These are phyloP conservation scores for Pantelozetes paolii DNA, from an alignment of 2,888 invertebrate species.

Conservation along the genomic window DNA sequence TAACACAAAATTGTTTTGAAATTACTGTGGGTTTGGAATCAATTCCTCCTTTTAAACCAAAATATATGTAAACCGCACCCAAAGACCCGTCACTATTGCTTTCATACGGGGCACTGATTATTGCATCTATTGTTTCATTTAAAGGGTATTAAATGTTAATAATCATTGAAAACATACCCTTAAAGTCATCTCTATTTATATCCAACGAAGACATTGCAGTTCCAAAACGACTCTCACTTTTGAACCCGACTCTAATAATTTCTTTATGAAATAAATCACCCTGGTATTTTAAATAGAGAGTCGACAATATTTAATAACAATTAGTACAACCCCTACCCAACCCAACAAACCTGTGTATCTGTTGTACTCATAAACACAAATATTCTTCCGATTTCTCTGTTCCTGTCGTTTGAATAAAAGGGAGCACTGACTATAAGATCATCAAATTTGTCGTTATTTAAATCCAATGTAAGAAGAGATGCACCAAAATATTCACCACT, in stretches of 20 bases:
- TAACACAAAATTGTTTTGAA: neutral
- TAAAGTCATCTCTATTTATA: neutral
- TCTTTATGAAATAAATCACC: neutral
- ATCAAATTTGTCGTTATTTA: neutral
- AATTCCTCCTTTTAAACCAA: neutral
- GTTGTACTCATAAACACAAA: slow-evolving; percentile 6
- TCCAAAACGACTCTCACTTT: neutral
- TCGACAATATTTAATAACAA: neutral
- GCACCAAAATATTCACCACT: slow-evolving; percentile 6
- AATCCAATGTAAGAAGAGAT: neutral
- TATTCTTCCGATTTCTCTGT: neutral
- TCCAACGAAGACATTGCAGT: neutral
- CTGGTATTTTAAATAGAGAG: neutral
- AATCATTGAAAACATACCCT: neutral
- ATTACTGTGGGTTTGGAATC: neutral
- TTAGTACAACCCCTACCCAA: neutral
- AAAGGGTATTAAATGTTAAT: neutral
- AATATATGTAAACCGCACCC: slow-evolving; percentile 10
- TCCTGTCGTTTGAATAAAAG: neutral
- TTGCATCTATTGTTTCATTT: neutral
- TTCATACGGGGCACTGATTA: slow-evolving; percentile 2
- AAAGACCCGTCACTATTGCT: neutral
- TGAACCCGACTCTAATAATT: neutral
- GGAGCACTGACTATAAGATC: slow-evolving; percentile 14
- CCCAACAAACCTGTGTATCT: no score